Conservation (phyloP, 2,797 vertebrate genomes). For the Silurus lanzhouensis region DNA sequence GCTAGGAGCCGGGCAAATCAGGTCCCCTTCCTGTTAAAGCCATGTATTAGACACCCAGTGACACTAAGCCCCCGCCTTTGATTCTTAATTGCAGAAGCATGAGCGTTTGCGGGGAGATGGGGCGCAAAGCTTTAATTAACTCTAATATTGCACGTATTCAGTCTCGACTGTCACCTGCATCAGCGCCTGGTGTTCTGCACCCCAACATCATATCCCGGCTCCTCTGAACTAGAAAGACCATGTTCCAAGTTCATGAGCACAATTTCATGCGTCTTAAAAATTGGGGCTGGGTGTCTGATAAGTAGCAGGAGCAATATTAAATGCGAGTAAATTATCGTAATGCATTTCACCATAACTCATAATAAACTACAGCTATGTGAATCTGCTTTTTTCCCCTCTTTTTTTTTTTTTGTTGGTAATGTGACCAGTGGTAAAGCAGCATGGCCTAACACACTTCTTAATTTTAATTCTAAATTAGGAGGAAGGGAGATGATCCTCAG, state of each 20-base stretch:
- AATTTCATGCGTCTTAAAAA: constrained; percentile 81
- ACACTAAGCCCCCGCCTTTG: constrained; percentile 86
- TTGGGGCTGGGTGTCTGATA: constrained; percentile 68
- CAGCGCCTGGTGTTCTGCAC: constrained; percentile 74
- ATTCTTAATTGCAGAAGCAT: constrained; percentile 86
- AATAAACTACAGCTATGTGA: constrained; percentile 61
- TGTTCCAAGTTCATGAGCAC: constrained; percentile 77
- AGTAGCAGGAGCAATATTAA: constrained; percentile 65
- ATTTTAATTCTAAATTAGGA: not conserved
- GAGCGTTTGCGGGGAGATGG: constrained; percentile 82
- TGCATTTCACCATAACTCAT: constrained; percentile 56
- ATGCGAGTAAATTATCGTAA: constrained; percentile 70
- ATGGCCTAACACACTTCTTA: not conserved
- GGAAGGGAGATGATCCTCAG: not conserved
- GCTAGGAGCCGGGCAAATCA: constrained; percentile 84
- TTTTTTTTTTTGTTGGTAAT: not conserved
- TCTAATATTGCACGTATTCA: constrained; percentile 83
- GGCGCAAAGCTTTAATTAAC: constrained; percentile 88
- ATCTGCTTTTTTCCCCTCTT: not conserved
- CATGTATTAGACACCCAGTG: constrained; percentile 83
- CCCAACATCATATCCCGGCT: constrained; percentile 69
- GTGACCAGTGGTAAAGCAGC: not conserved
- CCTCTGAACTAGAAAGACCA: constrained; percentile 67
- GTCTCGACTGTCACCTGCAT: constrained; percentile 81
- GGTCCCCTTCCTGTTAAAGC: constrained; percentile 82